A percentile compares a stretch with the other conserved stretches of the same genome.
Evolutionary conservation across 2,888 invertebrate genomes (phyloP).

Genomic region (Yponomeuta sedellus): DNA sequence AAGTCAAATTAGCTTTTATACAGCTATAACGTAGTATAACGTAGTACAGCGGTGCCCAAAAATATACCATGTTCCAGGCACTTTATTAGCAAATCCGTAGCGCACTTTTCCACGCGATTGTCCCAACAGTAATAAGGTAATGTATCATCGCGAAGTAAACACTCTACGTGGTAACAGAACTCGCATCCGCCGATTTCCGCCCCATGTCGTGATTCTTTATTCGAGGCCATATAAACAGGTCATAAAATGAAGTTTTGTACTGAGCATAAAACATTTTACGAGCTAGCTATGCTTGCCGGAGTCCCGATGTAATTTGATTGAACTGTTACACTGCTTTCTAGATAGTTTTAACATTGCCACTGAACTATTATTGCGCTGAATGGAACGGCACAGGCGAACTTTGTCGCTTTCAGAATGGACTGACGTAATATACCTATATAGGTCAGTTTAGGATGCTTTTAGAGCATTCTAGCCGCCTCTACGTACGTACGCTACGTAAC

Average conservation of each 20-base stretch:
- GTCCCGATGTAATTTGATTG: constrained; percentile 22
- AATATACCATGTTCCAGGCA: too few species aligned
- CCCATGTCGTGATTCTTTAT: constrained; percentile 38
- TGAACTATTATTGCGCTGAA: background rate
- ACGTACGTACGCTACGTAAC: too few species aligned
- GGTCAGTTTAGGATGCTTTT: background rate
- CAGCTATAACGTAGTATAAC: too few species aligned
- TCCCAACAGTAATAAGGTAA: background rate
- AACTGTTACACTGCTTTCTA: constrained; percentile 20
- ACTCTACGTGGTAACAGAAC: background rate
- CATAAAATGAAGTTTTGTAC: constrained; percentile 65
- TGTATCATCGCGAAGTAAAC: constrained; percentile 2
- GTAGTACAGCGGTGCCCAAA: too few species aligned
- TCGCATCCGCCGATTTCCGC: constrained; percentile 42
- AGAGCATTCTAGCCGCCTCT: too few species aligned
- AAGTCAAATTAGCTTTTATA: too few species aligned
- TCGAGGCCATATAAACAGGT: constrained; percentile 56
- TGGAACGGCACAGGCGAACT: background rate
- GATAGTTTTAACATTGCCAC: constrained; percentile 21
- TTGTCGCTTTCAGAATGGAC: background rate
- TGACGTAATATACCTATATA: background rate
- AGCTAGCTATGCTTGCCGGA: constrained; percentile 17
- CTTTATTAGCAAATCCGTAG: background rate
- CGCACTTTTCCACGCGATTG: background rate
- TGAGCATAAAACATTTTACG: constrained; percentile 58